Evolutionary conservation across 2,888 invertebrate species (phyloP), one percentile per base, ranked within the genome.

Genomic region (Autographa pulchrina): DNA sequence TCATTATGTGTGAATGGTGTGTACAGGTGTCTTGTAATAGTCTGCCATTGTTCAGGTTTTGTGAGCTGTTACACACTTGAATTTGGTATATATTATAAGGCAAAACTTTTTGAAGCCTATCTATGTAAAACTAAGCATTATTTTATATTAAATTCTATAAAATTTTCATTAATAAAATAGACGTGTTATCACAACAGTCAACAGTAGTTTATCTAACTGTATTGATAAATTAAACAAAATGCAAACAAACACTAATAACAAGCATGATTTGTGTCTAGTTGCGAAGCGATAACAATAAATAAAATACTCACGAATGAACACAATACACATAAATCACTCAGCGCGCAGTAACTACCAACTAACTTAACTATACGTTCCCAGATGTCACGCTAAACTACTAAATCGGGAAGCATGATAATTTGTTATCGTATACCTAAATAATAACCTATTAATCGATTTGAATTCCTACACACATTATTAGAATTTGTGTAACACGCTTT

Each of bases 401-500:
- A 14, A 68, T 13, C 7, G 56, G 41, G 13, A 72, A 20, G 56
- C 62, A 69, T 58, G 52, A 63, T 31, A 66, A 71, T 63, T 75
- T 72, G 60, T 60, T 67, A 76, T 78, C 68, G 38, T 65, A 38
- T 72, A 71, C 32, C 56, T 70, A 56, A 75, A 56, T 78, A 68
- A 70, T 70, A 78, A 77, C 41, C 71, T 75, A 72, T 59, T 74
- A 76, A 75, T 71, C 72, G 68, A 83, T 80, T 78, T 68, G 43
- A 75, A 65, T 75, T 77, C 70, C 66, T 70, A 52, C 64, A 69
- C 64, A 71, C 67, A 77, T 69, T 67, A 81, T 48, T 77, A 76
- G 70, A 76, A 75, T 79, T 84, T 77, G 70, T 78, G 59, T 77
- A 83, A 76, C 82, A 83, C 72, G 78, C 76, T 75, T 65, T 85